Conservation (phyloP, 2,888 invertebrate species). For the Dugesia japonica region DNA sequence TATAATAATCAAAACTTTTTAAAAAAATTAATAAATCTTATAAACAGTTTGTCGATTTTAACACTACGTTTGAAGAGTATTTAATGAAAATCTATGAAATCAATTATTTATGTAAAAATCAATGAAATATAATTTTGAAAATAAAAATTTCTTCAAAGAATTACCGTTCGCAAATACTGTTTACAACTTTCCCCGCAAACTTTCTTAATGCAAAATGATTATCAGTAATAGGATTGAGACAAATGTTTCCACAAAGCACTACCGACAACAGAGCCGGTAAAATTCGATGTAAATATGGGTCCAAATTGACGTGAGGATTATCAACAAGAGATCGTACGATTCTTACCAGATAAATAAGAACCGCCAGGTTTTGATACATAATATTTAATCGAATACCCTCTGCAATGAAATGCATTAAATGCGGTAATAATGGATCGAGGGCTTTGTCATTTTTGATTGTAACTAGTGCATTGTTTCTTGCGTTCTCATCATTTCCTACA, state of each 20-base stretch:
- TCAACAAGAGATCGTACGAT: slow-evolving; percentile 93
- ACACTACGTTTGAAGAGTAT: no score
- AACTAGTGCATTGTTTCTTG: slow-evolving; percentile 66
- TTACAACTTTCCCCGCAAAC: slow-evolving; percentile 58
- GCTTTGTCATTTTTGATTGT: slow-evolving; percentile 86
- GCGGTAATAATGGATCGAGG: slow-evolving; percentile 83
- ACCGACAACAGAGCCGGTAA: slow-evolving; percentile 90
- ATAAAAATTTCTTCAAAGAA: no score
- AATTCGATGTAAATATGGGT: slow-evolving; percentile 91
- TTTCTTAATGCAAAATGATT: slow-evolving; percentile 96
- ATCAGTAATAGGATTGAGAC: slow-evolving; percentile 79
- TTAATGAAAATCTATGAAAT: no score
- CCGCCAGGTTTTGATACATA: slow-evolving; percentile 59
- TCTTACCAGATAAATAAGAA: slow-evolving; percentile 89
- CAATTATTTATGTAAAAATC: no score
- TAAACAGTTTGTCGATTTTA: no score
- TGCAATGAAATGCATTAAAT: slow-evolving; percentile 88
- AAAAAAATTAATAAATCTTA: no score
- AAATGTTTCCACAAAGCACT: slow-evolving; percentile 82
- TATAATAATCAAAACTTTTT: no score
- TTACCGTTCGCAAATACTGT: background rate
- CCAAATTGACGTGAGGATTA: slow-evolving; percentile 79
- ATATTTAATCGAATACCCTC: slow-evolving; percentile 60
- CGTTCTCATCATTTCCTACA: slow-evolving; percentile 60
- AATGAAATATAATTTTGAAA: no score